Evolutionary conservation across 1,140 invertebrate genomes (phyloP).

Genomic region (Ostrea denselamellosa): DNA sequence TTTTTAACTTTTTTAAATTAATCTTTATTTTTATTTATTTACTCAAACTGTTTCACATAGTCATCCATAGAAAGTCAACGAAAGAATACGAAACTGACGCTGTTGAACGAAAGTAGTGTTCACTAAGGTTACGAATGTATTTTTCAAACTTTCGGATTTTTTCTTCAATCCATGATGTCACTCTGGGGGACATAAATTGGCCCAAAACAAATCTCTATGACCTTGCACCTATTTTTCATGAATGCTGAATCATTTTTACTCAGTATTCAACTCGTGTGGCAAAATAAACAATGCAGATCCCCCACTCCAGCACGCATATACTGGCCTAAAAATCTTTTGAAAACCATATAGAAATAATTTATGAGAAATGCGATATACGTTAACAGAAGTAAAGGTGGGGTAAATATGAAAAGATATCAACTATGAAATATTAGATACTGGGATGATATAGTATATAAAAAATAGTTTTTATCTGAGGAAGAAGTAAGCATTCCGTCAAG

Average conservation of each 20-base stretch:
- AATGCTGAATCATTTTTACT: conserved; percentile 14
- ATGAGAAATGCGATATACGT: conserved; percentile 25
- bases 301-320: conserved; percentile 23
- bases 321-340: not conserved
- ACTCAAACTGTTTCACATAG: conserved; percentile 12
- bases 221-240: not conserved
- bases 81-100: not conserved
- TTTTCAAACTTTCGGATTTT: not conserved
- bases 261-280: conserved; percentile 33
- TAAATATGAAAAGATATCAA: not conserved
- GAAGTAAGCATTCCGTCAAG: not conserved
- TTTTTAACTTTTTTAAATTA: conserved; percentile 29
- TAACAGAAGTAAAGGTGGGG: conserved; percentile 1
- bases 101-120: not conserved
- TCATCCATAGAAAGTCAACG: not conserved
- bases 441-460: not conserved
- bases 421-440: not conserved
- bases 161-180: not conserved
- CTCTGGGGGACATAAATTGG: not conserved
- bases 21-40: not conserved
- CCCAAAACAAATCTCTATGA: not conserved
- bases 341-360: not conserved
- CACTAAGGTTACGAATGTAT: not conserved
- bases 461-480: not conserved
- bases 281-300: conserved; percentile 23